A percentile compares a stretch with the other conserved stretches of the same genome.
These are phyloP conservation scores for Saxidomus purpurata DNA, from an alignment of 1,140 invertebrate species.

Conservation along the genomic window DNA sequence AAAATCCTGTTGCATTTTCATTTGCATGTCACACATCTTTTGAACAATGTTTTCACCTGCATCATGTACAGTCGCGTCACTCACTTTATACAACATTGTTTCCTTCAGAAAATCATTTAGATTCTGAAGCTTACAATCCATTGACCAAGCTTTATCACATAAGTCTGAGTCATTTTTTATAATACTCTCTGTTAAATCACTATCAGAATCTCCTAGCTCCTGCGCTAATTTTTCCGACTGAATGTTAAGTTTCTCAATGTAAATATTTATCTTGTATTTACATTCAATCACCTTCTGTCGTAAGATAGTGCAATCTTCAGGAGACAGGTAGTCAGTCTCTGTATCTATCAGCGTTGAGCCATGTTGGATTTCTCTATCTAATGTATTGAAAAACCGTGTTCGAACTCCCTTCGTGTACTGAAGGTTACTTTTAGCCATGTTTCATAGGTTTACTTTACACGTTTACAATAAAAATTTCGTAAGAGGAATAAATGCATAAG, in stretches of 20 bases:
- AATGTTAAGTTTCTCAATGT: conserved; percentile 15
- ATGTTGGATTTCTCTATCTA: background rate
- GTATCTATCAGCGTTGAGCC: background rate
- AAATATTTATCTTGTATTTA: conserved; percentile 7
- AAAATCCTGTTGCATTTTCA: background rate
- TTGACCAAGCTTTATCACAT: background rate
- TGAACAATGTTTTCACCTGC: background rate
- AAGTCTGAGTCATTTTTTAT: background rate
- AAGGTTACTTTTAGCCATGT: too few relatives aligned
- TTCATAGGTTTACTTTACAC: too few relatives aligned
- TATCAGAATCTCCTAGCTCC: background rate
- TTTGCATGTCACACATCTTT: too few relatives aligned
- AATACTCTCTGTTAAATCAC: background rate
- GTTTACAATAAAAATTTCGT: too few relatives aligned
- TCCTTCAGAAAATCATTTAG: background rate
- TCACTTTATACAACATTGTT: background rate
- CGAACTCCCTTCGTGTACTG: background rate
- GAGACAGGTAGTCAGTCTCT: background rate
- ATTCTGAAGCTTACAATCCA: background rate
- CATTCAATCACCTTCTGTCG: background rate
- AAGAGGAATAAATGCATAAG: too few relatives aligned
- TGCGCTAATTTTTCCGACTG: conserved; percentile 9
- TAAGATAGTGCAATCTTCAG: background rate
- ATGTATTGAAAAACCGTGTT: background rate
- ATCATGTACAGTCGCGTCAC: background rate